A percentile compares a stretch with the other conserved stretches of the same genome.
phyloP scores from a whole-genome alignment of 2,888 invertebrate genomes.

The Orchesella flavescens region DNA sequence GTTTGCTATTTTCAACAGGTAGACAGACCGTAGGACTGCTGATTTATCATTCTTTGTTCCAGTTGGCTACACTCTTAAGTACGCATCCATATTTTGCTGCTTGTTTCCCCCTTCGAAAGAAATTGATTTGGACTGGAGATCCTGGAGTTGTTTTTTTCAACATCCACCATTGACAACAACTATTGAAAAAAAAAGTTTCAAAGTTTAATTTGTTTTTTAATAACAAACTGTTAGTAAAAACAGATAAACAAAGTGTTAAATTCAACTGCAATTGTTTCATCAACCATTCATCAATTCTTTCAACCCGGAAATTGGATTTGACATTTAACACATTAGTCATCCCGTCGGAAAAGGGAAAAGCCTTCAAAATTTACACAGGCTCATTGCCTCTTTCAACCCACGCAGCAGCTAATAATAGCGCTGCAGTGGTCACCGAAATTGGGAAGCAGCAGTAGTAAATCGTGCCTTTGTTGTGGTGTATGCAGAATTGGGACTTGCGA shows the following conservation, averaged over 20 bases:
- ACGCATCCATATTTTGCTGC: background rate
- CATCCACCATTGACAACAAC: background rate
- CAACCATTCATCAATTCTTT: background rate
- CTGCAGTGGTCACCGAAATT: background rate
- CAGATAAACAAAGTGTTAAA: background rate
- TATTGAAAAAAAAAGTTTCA: background rate
- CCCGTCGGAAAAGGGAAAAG: background rate
- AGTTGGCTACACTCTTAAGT: slow-evolving; percentile 38
- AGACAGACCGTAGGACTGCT: slow-evolving; percentile 46
- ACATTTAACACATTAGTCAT: background rate
- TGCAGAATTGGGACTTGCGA: slow-evolving; percentile 19
- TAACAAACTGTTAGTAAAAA: no score
- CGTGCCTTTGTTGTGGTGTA: background rate
- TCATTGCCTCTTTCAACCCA: no score
- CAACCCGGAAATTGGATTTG: slow-evolving; percentile 1
- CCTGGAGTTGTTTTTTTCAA: slow-evolving; percentile 3
- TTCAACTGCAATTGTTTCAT: background rate
- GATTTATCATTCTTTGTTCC: slow-evolving; percentile 40
- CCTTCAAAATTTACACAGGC: background rate
- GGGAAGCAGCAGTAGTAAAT: background rate
- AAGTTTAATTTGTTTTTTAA: no score
- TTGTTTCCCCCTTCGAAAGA: background rate
- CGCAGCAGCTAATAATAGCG: background rate
- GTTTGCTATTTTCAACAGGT: slow-evolving; percentile 32
- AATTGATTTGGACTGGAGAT: slow-evolving; percentile 2